Percentiles rank a stretch among this genome's conserved stretches.
phyloP scores from a whole-genome alignment of 1,140 invertebrate genomes.

The Melanaphis sacchari region DNA sequence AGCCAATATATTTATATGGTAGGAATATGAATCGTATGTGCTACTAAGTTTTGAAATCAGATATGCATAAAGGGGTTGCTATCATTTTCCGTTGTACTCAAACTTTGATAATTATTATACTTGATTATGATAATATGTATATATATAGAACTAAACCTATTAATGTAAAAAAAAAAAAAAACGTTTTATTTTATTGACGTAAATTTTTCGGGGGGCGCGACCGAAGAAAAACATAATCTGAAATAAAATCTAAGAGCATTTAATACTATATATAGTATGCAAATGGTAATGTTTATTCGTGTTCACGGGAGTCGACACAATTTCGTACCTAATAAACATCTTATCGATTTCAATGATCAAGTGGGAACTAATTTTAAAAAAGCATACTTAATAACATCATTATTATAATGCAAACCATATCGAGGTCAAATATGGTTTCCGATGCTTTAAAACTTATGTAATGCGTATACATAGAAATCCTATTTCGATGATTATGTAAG shows the following conservation, averaged over 20 bases:
- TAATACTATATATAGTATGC: background rate
- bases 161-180: background rate
- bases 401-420: background rate
- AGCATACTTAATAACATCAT: background rate
- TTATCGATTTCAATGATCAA: background rate
- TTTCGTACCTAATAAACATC: background rate
- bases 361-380: background rate
- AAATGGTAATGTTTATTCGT: background rate
- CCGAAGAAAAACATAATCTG: background rate
- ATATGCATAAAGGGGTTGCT: slow-evolving; percentile 16
- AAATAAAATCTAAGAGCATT: background rate
- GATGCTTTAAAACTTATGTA: background rate
- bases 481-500: background rate
- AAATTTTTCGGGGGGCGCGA: background rate
- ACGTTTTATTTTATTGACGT: background rate
- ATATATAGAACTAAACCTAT: background rate
- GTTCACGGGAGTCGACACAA: background rate
- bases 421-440: background rate
- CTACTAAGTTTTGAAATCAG: slow-evolving; percentile 17
- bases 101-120: slow-evolving; percentile 19
- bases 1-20: background rate
- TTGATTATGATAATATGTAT: background rate
- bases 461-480: background rate
- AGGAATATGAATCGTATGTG: background rate
- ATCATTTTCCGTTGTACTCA: slow-evolving; percentile 5